phyloP scores from a whole-genome alignment of 1,140 invertebrate species.

The Periplaneta americana region DNA sequence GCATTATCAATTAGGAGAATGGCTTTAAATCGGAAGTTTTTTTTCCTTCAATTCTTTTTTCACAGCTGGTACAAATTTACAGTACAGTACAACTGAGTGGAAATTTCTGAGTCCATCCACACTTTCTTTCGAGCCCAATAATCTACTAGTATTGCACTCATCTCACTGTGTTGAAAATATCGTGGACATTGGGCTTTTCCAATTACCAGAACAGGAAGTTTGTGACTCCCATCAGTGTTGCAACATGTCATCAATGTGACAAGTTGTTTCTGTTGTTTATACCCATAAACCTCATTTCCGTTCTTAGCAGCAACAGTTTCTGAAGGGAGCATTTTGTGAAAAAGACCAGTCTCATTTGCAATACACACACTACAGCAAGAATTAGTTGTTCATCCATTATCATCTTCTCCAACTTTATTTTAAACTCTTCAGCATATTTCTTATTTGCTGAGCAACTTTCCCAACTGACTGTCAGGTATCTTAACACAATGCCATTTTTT shows the following conservation, averaged over 20 bases:
- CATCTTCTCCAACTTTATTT: neutral
- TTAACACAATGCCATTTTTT: neutral
- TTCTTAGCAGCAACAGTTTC: neutral
- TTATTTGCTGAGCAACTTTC: neutral
- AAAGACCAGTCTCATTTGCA: neutral
- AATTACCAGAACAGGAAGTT: too few species aligned
- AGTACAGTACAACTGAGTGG: neutral
- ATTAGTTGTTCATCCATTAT: neutral
- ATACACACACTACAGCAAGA: neutral
- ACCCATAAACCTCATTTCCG: neutral
- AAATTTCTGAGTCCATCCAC: neutral
- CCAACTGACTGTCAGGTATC: neutral
- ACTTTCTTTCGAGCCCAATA: neutral
- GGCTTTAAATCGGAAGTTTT: slow-evolving; percentile 24
- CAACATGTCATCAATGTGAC: neutral
- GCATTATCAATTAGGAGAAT: slow-evolving; percentile 32
- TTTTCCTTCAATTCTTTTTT: neutral
- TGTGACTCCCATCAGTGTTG: neutral
- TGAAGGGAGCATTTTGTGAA: neutral
- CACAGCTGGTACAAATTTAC: neutral
- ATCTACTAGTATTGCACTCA: neutral
- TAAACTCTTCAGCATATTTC: neutral
- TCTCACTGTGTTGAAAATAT: neutral
- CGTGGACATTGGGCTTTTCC: neutral
- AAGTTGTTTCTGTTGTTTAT: neutral